Conservation (phyloP, 2,113 vertebrate species). For the Labeo rohita region DNA sequence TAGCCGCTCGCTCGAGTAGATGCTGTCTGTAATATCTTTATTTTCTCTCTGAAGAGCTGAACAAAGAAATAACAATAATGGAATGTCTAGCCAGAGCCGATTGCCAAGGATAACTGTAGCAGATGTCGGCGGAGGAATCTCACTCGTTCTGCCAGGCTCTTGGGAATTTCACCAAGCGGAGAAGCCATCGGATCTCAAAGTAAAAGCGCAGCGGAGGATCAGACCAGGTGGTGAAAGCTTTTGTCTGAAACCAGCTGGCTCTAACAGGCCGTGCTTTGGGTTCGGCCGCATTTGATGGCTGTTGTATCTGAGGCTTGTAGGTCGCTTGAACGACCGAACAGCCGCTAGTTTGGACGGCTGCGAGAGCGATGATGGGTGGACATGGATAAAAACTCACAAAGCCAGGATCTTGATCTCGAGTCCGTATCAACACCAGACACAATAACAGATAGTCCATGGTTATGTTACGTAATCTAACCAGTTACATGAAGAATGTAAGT, state of each 20-base stretch:
- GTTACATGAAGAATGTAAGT: background rate
- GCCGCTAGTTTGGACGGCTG: conserved; percentile 27
- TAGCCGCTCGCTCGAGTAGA: conserved; percentile 34
- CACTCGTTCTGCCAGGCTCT: conserved; percentile 55
- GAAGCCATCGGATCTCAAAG: conserved; percentile 36
- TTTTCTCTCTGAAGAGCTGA: conserved; percentile 64
- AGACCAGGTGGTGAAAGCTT: conserved; percentile 52
- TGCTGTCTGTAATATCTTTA: conserved; percentile 58
- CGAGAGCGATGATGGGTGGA: conserved; percentile 13
- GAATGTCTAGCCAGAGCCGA: conserved; percentile 52
- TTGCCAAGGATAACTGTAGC: conserved; percentile 60
- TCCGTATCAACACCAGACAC: conserved; percentile 28
- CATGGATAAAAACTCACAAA: conserved; percentile 22
- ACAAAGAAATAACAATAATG: conserved; percentile 60
- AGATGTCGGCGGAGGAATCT: conserved; percentile 58
- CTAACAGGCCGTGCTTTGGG: conserved; percentile 23
- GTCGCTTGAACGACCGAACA: conserved; percentile 39
- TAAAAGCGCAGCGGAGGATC: background rate
- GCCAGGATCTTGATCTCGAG: background rate
- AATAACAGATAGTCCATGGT: conserved; percentile 23
- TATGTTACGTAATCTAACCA: background rate
- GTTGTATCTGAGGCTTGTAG: conserved; percentile 7
- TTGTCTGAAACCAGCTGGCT: conserved; percentile 54
- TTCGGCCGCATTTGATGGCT: conserved; percentile 1
- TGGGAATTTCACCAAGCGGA: conserved; percentile 52